Evolutionary conservation across 2,113 vertebrate genomes (phyloP).

Genomic region (Brevimyrus niger): DNA sequence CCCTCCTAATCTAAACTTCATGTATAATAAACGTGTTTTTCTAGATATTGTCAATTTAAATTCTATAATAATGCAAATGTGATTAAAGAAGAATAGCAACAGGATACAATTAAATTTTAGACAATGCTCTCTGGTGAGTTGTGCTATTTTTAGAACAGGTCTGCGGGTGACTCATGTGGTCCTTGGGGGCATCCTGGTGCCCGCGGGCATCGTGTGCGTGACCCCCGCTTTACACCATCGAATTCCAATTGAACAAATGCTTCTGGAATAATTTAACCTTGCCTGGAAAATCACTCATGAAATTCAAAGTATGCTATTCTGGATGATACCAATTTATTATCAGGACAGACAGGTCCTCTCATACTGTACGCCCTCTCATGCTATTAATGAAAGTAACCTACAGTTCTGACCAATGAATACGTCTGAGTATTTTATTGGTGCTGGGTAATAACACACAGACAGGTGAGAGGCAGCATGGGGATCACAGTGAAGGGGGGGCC

Average conservation of each 20-base stretch:
- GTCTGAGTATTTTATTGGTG: not conserved
- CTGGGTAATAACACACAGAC: not conserved
- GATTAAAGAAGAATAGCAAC: too few relatives aligned
- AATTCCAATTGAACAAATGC: not conserved
- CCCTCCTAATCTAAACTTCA: too few relatives aligned
- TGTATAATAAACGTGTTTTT: too few relatives aligned
- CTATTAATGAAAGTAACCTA: not conserved
- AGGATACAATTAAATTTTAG: too few relatives aligned
- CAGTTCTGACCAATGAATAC: not conserved
- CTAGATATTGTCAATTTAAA: too few relatives aligned
- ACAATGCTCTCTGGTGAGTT: too few relatives aligned
- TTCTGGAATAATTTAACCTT: not conserved
- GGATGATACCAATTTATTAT: not conserved
- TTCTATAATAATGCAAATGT: too few relatives aligned
- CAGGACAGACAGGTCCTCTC: not conserved
- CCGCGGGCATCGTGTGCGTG: too few relatives aligned
- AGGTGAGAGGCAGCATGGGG: not conserved
- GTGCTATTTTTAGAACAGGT: too few relatives aligned
- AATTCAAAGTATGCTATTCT: not conserved
- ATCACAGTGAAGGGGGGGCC: not conserved
- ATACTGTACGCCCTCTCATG: not conserved
- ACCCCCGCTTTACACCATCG: not conserved
- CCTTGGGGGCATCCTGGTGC: too few relatives aligned
- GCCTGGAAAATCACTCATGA: not conserved
- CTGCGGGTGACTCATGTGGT: too few relatives aligned